Percentiles rank a stretch among this genome's conserved stretches.
Evolutionary conservation across 1,140 invertebrate genomes (phyloP).

Genomic region (Cheumatopsyche charites): DNA sequence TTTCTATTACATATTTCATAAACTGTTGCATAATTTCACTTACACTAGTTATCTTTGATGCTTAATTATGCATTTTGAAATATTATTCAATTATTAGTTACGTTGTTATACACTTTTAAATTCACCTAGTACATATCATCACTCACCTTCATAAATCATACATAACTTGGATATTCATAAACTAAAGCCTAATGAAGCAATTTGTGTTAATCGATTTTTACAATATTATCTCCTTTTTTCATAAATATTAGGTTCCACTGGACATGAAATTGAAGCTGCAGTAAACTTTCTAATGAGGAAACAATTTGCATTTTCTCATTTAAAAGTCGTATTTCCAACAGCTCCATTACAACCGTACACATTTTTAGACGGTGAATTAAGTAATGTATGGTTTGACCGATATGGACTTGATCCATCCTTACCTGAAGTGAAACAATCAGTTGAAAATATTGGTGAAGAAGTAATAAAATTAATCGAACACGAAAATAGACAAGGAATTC

Average conservation of each 20-base stretch:
- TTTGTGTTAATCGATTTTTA: neutral
- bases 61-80: too few relatives aligned
- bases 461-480: conserved; percentile 67
- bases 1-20: neutral
- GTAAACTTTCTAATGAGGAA: conserved; percentile 64
- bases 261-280: conserved; percentile 68
- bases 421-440: conserved; percentile 65
- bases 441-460: conserved; percentile 63
- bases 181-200: neutral
- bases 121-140: too few relatives aligned
- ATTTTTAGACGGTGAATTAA: conserved; percentile 65
- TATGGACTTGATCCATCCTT: conserved; percentile 63
- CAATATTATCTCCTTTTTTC: too few relatives aligned
- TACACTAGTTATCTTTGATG: too few relatives aligned
- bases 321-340: conserved; percentile 74
- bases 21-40: too few relatives aligned
- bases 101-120: too few relatives aligned
- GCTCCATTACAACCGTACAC: conserved; percentile 73
- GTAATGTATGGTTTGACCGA: conserved; percentile 76
- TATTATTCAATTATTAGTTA: too few relatives aligned
- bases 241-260: conserved; percentile 66
- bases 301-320: conserved; percentile 69
- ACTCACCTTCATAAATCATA: neutral
- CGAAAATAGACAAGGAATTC: conserved; percentile 69
- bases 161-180: neutral